Base-by-base conservation (phyloP, 64 coral and sea anemone genomes). In the Montipora efflorescens region DNA sequence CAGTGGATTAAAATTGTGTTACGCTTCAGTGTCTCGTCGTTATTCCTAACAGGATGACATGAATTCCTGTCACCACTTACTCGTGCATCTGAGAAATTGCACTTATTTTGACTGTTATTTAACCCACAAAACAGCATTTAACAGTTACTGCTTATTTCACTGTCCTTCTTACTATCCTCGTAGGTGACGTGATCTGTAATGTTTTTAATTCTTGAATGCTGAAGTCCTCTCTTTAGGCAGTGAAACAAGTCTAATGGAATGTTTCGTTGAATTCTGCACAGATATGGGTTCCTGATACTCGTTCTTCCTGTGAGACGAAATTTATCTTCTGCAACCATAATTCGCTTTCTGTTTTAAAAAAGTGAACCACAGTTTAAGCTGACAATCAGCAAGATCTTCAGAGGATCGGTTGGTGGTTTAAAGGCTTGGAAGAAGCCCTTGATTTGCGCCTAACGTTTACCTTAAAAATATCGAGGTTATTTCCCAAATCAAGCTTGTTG, bases 321-420 rank as follows among this genome's bases (percentile, higher is more conserved):
- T 71, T 43, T 44, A 92, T 87, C 47, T 86, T 87, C 44, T 18
- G 15, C 25, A 92, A 23, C 91, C 91, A 92, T 22, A 84, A 22
- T 72, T 72, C 84, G 52, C 25, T 25, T 83, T 84, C 80, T 11
- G 14, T 47, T 20, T 57, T 28, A 20, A 92, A 75, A 15, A 55
- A 2, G 10, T n/a, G 80, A 84, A 2, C 50, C 66, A 74, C 90
- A 92, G 28, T 73, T 92, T 21, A 93, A 47, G 47, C 74, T 74
- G 14, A n/a, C 58, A 67, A 88, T 93, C 61, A 93, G 59, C 12
- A 57, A 67, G 46, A 93, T 28, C 19, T 88, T 93, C 23, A 82
- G 12, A 25, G 92, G 84, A 88, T 93, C 92, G 20, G 84, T 52
- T 7, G 92, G 84, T 93, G 92, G 84, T 48, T 93, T 93, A 48